phyloP scores from a whole-genome alignment of 2,113 vertebrate genomes.

The sheep (Ovis aries) region DNA sequence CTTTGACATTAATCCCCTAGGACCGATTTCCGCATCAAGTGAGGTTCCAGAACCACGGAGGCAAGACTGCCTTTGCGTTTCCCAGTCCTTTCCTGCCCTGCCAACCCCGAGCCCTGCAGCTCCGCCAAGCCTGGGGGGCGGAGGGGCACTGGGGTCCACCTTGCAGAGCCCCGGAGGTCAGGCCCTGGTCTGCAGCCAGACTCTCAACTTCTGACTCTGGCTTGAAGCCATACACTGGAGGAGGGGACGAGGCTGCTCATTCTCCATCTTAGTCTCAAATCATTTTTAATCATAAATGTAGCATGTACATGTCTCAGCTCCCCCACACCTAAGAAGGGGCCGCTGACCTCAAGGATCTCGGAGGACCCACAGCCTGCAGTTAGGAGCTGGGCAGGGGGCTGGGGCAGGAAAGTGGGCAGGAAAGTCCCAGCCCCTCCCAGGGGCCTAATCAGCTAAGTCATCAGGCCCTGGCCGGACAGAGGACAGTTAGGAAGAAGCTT shows the following conservation, averaged over 20 bases:
- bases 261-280: not conserved
- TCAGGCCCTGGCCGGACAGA: not conserved
- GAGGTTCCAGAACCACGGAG: not conserved
- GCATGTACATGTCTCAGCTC: not conserved
- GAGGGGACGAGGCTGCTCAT: too few relatives aligned
- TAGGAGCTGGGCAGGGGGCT: not conserved
- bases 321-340: not conserved
- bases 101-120: not conserved
- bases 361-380: not conserved
- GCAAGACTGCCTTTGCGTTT: not conserved
- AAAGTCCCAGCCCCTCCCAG: not conserved
- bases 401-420: too few relatives aligned
- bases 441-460: not conserved
- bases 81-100: not conserved
- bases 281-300: not conserved
- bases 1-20: not conserved
- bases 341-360: not conserved
- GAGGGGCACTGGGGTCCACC: not conserved
- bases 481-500: not conserved
- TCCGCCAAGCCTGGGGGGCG: fast-evolving
- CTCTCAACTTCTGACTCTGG: not conserved
- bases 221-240: not conserved
- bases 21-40: not conserved
- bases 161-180: not conserved
- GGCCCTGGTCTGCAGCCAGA: not conserved